Conservation (phyloP, 2,888 invertebrate species). For the Ethmia dodecea region DNA sequence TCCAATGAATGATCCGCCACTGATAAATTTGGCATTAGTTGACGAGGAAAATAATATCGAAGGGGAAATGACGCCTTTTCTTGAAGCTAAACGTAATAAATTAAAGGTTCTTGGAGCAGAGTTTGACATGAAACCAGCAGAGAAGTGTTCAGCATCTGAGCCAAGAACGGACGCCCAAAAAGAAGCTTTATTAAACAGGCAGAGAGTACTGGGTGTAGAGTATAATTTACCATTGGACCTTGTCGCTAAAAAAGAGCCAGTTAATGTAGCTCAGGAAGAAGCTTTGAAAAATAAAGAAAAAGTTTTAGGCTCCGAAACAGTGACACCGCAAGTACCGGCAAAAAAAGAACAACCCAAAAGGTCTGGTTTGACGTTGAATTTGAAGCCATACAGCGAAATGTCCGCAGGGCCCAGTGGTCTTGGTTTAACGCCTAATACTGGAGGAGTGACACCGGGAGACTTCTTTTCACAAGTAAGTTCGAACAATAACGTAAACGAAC, state of each 20-base stretch:
- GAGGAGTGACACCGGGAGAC: conserved; percentile 57
- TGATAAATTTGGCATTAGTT: conserved; percentile 28
- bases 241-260: conserved; percentile 34
- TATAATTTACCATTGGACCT: conserved; percentile 61
- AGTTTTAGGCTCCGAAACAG: conserved; percentile 32
- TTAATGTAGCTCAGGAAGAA: conserved; percentile 56
- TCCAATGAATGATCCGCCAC: conserved; percentile 26
- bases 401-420: conserved; percentile 17
- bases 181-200: conserved; percentile 78
- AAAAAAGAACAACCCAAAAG: conserved; percentile 38
- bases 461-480: conserved; percentile 53
- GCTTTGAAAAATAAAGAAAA: conserved; percentile 52
- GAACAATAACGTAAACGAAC: too few relatives aligned
- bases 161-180: conserved; percentile 70
- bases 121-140: conserved; percentile 20
- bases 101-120: conserved; percentile 52
- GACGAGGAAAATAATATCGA: conserved; percentile 51
- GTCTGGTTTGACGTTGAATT: conserved; percentile 53
- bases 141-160: too few relatives aligned
- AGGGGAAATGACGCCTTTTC: conserved; percentile 34
- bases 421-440: conserved; percentile 40
- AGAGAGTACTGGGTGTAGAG: conserved; percentile 79
- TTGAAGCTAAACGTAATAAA: conserved; percentile 55
- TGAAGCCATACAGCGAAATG: conserved; percentile 52
- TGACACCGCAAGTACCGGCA: conserved; percentile 17